Evolutionary conservation across 2,888 invertebrate species (phyloP), one percentile per base, ranked within the genome.

Genomic region (Icerya purchasi): DNA sequence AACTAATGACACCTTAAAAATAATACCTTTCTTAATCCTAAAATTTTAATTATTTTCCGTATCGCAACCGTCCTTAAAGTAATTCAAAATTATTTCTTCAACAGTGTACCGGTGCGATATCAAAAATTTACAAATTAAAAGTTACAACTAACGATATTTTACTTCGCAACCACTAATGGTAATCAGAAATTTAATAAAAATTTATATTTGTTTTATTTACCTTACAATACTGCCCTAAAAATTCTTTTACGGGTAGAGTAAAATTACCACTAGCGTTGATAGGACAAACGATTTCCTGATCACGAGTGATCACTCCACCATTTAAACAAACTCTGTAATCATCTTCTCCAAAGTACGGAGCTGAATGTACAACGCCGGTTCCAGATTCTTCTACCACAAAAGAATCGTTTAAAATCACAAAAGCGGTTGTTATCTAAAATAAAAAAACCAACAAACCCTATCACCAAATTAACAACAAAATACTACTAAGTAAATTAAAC

Each of bases 331-430:
- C 76, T 57, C 94, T 78, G 72, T 85, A 89, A 84, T 98, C 98
- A 70, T 98, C 97, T 77, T 97, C 98, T 67, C 98, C 98, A 75
- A 98, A 98, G 72, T 96, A 98, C 5, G 98, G 94, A 1, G 98
- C 91, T 74, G 96, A 94, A 70, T 98, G 98, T 22, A 99, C 98
- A 65, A 97, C 78, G 22, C 97, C 97, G 14, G 97, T 97, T 74
- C 98, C 98, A 63, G 90, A 87, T 67, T 96, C 97, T 62, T 90
- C 83, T 0, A 93, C 93, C 0, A 99, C 97, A 72, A 98, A 98
- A 5, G 77, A 78, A 73, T 96, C 97, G 59, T 79, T 80, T 51
- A 96, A 73, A 0, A 99, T 84, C 65, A 79, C 78, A 72, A 86
- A 96, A 5, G 87, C 93, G 20, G 56, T 58, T 25, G 58, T 36